Conservation (phyloP, 2,113 vertebrate genomes). For the Pseudopipra pipra region DNA sequence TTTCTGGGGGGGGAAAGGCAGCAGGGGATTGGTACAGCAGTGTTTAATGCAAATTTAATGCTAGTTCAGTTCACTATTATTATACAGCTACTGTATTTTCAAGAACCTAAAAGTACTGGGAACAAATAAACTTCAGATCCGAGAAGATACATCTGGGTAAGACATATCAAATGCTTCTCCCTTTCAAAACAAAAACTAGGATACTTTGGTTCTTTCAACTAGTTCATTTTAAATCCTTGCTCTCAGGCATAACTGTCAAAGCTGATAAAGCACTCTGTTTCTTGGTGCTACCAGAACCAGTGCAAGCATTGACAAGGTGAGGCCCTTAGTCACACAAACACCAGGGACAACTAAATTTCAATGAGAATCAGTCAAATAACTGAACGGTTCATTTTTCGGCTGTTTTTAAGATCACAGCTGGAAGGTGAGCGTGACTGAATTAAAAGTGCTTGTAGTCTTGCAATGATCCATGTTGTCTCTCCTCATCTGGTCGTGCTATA, state of each 20-base stretch:
- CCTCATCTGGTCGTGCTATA: not conserved
- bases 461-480: not conserved
- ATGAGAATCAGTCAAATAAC: not conserved
- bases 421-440: not conserved
- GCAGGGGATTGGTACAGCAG: not conserved
- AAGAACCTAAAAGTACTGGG: not conserved
- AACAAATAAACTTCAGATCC: not conserved
- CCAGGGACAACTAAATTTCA: constrained; percentile 24
- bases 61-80: not conserved
- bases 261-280: constrained; percentile 24
- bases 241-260: not conserved
- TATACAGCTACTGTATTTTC: not conserved
- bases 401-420: not conserved
- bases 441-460: constrained; percentile 1
- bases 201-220: not conserved
- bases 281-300: not conserved
- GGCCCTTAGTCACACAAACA: not conserved
- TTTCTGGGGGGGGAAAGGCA: accelerated
- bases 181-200: not conserved
- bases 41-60: not conserved
- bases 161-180: not conserved
- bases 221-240: not conserved
- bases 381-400: constrained; percentile 15
- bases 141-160: not conserved
- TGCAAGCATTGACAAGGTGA: not conserved